Evolutionary conservation across 2,888 invertebrate species (phyloP).

Genomic region (Megalurothrips usitatus): DNA sequence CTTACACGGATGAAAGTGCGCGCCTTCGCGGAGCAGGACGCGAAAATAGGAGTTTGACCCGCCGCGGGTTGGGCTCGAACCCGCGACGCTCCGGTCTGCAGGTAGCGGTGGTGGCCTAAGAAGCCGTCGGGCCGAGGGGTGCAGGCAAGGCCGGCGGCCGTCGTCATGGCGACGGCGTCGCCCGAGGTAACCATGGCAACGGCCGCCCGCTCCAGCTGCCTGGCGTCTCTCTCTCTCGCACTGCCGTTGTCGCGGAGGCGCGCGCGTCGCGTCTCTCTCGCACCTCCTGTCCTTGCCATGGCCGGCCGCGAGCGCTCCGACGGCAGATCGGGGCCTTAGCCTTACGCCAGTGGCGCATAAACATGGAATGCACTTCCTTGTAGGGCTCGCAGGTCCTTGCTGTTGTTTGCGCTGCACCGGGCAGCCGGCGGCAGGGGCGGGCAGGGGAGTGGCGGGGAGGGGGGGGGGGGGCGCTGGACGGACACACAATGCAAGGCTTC

Average conservation of each 20-base stretch:
- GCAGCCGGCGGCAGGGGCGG: not conserved
- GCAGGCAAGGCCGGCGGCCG: not conserved
- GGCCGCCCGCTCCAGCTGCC: not conserved
- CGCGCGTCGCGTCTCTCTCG: not conserved
- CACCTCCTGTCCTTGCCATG: not conserved
- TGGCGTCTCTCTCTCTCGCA: no score
- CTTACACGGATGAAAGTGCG: no score
- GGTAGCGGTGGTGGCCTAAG: no score
- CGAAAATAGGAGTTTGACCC: no score
- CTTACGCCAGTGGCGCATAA: not conserved
- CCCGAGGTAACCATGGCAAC: not conserved
- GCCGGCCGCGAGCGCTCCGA: not conserved
- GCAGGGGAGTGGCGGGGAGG: not conserved
- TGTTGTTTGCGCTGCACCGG: not conserved
- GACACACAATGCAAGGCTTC: not conserved
- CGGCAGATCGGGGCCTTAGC: not conserved
- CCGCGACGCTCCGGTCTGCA: no score
- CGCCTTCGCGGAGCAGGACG: no score
- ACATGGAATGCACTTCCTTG: conserved; percentile 19
- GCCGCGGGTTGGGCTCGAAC: no score
- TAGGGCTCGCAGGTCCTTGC: not conserved
- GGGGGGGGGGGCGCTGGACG: no score
- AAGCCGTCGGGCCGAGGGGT: not conserved
- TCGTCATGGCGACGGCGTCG: not conserved
- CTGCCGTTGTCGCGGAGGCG: not conserved